phyloP scores from a whole-genome alignment of 1,140 invertebrate species.

The Sarcophaga bullata region DNA sequence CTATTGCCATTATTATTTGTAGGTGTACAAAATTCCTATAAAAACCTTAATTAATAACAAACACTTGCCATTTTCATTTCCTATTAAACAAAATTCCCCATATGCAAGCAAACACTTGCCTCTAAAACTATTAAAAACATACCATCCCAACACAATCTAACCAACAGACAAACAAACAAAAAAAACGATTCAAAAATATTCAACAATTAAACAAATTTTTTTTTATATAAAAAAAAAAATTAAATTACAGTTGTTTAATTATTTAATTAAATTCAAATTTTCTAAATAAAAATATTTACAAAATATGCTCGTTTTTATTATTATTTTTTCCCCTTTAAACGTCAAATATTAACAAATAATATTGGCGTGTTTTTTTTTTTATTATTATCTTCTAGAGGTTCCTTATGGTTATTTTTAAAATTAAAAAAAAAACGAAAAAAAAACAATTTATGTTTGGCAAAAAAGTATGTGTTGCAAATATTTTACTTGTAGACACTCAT shows the following conservation, averaged over 20 bases:
- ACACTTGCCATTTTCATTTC: background rate
- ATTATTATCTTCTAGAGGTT: background rate
- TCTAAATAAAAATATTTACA: constrained; percentile 20
- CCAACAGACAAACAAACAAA: background rate
- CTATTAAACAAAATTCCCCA: background rate
- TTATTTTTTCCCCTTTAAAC: no score
- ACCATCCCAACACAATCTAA: background rate
- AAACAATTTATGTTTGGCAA: background rate
- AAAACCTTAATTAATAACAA: background rate
- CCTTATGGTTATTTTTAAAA: background rate
- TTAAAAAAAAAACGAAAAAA: no score
- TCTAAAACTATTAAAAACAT: no score
- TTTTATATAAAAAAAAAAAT: background rate
- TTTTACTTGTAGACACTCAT: background rate
- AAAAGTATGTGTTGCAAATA: background rate
- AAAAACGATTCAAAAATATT: background rate
- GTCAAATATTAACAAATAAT: background rate
- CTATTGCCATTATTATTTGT: background rate
- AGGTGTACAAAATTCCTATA: background rate
- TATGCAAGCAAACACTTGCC: background rate
- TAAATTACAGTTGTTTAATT: constrained; percentile 11
- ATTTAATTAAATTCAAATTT: constrained; percentile 19
- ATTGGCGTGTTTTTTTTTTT: background rate
- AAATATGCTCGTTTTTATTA: background rate
- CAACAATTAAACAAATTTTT: background rate